Conservation (phyloP, 2,888 invertebrate genomes). For the Tuta absoluta region DNA sequence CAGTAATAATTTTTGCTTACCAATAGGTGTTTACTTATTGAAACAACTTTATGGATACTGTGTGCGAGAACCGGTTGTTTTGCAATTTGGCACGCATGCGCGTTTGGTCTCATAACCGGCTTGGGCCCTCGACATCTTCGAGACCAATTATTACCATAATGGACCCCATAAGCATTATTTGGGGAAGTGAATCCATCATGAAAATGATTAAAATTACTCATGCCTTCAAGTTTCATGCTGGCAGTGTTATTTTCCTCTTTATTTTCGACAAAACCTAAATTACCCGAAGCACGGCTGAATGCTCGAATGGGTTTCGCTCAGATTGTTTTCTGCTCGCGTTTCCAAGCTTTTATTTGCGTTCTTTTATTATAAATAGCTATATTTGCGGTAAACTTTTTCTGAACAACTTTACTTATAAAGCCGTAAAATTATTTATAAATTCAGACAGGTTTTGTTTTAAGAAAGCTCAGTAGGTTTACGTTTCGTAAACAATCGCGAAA, state of each 20-base stretch:
- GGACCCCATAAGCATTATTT: conserved; percentile 61
- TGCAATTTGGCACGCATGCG: conserved; percentile 63
- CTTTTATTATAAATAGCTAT: conserved; percentile 9
- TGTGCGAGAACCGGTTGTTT: conserved; percentile 61
- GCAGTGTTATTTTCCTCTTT: conserved; percentile 38
- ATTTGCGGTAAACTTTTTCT: neutral
- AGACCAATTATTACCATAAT: conserved; percentile 69
- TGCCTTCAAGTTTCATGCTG: conserved; percentile 43
- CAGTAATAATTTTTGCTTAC: conserved; percentile 38
- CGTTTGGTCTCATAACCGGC: conserved; percentile 53
- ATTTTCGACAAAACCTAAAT: conserved; percentile 48
- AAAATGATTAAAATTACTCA: conserved; percentile 67
- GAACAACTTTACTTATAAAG: no score
- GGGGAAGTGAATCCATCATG: conserved; percentile 62
- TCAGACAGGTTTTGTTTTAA: no score
- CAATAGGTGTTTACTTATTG: conserved; percentile 52
- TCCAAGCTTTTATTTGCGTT: conserved; percentile 29
- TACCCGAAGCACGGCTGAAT: conserved; percentile 42
- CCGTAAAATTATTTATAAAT: neutral
- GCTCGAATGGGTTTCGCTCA: conserved; percentile 36
- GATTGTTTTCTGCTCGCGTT: conserved; percentile 34
- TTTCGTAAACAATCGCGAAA: no score
- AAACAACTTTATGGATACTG: conserved; percentile 58
- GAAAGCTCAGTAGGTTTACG: no score
- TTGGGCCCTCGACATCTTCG: conserved; percentile 51